Conservation (phyloP, 2,113 vertebrate species). For the Petaurus breviceps region DNA sequence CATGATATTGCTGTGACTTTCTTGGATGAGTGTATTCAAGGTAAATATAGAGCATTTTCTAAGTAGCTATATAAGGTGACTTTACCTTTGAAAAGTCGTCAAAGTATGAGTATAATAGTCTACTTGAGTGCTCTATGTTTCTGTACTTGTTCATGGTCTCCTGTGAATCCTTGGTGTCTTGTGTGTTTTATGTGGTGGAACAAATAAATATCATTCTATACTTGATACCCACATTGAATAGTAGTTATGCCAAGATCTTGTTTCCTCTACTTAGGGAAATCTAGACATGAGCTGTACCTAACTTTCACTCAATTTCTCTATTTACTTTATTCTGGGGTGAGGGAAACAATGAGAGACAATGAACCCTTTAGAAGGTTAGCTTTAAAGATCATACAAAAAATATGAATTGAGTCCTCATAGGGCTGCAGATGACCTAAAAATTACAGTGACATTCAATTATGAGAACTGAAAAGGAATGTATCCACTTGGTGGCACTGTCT, state of each 20-base stretch:
- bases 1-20: neutral
- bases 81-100: neutral
- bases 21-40: neutral
- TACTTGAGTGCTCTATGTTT: neutral
- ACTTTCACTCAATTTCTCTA: neutral
- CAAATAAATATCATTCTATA: neutral
- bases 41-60: neutral
- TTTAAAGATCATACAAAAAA: neutral
- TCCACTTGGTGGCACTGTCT: neutral
- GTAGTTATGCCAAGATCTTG: neutral
- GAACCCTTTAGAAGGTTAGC: neutral
- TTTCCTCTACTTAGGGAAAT: neutral
- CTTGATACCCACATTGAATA: neutral
- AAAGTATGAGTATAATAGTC: neutral
- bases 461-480: neutral
- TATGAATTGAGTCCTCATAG: neutral
- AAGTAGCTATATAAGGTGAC: neutral
- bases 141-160: neutral
- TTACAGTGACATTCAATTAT: neutral
- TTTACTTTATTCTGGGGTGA: neutral
- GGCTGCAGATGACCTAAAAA: neutral
- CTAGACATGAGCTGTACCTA: neutral
- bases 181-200: neutral
- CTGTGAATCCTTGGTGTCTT: neutral
- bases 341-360: neutral